phyloP scores from a whole-genome alignment of 2,888 invertebrate genomes.

The Amiota communis region DNA sequence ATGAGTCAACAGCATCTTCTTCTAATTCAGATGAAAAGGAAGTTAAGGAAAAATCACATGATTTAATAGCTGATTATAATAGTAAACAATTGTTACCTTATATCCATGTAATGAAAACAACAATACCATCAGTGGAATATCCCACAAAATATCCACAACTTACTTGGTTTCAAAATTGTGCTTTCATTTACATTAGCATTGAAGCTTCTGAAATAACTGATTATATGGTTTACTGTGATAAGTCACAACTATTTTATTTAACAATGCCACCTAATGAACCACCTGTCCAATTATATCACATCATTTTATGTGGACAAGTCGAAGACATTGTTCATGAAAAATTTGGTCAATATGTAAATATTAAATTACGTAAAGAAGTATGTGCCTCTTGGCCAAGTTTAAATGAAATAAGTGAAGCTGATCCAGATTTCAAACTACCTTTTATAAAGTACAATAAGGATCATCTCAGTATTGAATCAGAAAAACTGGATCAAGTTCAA shows the following conservation, averaged over 20 bases:
- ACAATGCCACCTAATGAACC: neutral
- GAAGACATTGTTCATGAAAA: neutral
- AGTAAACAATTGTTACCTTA: no score
- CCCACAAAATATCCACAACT: no score
- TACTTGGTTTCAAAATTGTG: no score
- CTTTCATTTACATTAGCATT: neutral
- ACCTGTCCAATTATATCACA: neutral
- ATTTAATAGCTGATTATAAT: no score
- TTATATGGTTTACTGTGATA: neutral
- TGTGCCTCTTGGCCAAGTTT: neutral
- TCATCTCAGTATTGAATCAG: neutral
- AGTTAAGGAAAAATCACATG: neutral
- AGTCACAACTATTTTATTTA: neutral
- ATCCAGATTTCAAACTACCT: neutral
- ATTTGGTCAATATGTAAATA: neutral
- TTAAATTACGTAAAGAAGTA: neutral
- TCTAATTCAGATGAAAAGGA: neutral
- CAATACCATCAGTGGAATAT: no score
- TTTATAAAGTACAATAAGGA: neutral
- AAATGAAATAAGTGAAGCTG: neutral
- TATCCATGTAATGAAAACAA: no score
- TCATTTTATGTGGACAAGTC: neutral
- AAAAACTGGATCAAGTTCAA: conserved; percentile 17
- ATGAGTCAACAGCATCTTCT: neutral
- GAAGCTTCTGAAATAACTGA: neutral